phyloP scores from a whole-genome alignment of 2,113 vertebrate species.

The Psammodynastes pulverulentus region DNA sequence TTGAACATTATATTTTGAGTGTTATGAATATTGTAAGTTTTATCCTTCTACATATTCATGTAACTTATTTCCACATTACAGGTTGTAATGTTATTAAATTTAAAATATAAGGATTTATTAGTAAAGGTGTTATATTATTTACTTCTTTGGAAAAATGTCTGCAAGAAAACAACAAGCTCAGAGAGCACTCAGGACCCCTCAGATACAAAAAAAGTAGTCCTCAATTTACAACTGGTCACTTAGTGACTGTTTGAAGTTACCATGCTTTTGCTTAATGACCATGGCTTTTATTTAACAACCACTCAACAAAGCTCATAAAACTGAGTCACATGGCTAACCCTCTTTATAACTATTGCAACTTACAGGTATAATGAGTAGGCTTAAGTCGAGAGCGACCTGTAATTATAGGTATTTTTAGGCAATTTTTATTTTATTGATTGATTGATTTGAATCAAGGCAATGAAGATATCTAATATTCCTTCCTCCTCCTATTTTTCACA shows the following conservation, averaged over 20 bases:
- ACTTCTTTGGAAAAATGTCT: background rate
- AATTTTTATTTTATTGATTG: background rate
- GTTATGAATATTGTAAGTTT: conserved; percentile 99
- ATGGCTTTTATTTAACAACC: background rate
- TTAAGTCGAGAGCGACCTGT: background rate
- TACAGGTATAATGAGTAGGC: background rate
- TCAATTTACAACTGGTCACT: too few relatives aligned
- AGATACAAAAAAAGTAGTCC: background rate
- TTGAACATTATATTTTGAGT: conserved; percentile 96
- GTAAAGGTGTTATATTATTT: background rate
- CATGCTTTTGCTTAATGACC: background rate
- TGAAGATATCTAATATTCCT: background rate
- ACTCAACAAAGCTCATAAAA: background rate
- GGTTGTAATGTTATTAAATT: background rate
- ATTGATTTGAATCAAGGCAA: background rate
- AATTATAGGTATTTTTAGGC: background rate
- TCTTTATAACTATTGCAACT: background rate
- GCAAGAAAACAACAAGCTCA: too few relatives aligned
- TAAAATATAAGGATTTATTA: background rate
- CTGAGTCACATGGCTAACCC: background rate
- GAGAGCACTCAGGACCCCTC: too few relatives aligned
- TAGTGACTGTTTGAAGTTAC: background rate
- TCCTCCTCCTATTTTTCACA: background rate
- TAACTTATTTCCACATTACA: background rate
- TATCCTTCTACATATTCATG: conserved; percentile 70